Conservation (phyloP, 1,140 invertebrate species). For the Leptinotarsa lineolata region DNA sequence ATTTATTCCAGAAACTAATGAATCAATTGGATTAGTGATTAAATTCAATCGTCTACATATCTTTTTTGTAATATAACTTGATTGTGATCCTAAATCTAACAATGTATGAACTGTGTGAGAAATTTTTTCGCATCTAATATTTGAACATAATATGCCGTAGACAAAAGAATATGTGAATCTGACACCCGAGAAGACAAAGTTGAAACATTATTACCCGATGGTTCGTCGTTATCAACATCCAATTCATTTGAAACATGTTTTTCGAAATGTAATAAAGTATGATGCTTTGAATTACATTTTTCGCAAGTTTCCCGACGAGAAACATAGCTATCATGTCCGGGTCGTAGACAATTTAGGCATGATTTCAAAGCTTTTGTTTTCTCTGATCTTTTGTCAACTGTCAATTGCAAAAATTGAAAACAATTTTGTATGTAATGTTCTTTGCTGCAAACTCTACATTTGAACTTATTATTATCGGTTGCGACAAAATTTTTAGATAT, state of each 20-base stretch:
- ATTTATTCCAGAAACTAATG: not conserved
- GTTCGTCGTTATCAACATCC: too few relatives aligned
- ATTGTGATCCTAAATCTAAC: constrained; percentile 8
- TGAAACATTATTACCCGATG: not conserved
- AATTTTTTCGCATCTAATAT: constrained; percentile 4
- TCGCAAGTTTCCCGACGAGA: not conserved
- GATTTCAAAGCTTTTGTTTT: too few relatives aligned
- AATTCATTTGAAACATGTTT: not conserved
- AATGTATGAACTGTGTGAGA: not conserved
- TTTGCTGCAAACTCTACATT: too few relatives aligned
- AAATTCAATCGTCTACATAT: not conserved
- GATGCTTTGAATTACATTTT: not conserved
- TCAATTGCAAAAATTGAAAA: too few relatives aligned
- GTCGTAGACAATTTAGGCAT: not conserved
- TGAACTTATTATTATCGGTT: too few relatives aligned
- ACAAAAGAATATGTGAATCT: not conserved
- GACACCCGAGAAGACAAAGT: not conserved
- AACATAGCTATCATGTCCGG: not conserved
- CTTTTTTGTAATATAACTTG: constrained; percentile 9
- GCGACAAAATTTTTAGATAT: not conserved
- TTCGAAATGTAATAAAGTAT: not conserved
- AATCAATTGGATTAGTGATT: constrained; percentile 8
- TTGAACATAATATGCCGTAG: not conserved
- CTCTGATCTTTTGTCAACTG: too few relatives aligned
- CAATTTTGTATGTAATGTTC: too few relatives aligned